A percentile compares a stretch with the other conserved stretches of the same genome.
Conservation (phyloP, 2,888 invertebrate species). For the Bellardia bayeri region DNA sequence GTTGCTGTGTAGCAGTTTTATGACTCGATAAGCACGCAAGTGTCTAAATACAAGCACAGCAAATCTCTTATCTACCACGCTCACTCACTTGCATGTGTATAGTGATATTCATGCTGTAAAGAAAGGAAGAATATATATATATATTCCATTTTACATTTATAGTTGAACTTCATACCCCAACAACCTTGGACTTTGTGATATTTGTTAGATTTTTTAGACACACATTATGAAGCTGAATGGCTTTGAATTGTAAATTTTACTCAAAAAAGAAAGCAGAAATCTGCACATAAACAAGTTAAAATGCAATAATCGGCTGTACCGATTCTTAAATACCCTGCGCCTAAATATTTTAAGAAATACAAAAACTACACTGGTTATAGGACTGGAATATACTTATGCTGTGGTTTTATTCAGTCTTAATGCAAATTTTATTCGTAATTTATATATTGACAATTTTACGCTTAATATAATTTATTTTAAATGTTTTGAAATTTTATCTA, state of each 20-base stretch:
- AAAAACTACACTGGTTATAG: too few relatives aligned
- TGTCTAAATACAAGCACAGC: neutral
- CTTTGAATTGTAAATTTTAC: conserved; percentile 55
- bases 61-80: neutral
- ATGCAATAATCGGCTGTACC: too few relatives aligned
- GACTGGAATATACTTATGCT: too few relatives aligned
- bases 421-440: too few relatives aligned
- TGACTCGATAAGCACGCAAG: conserved; percentile 39
- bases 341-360: too few relatives aligned
- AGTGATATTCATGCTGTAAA: conserved; percentile 19
- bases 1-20: conserved; percentile 53
- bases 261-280: neutral
- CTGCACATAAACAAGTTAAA: too few relatives aligned
- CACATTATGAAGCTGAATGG: conserved; percentile 42
- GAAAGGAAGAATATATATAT: conserved; percentile 1
- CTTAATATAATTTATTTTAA: too few relatives aligned
- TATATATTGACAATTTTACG: too few relatives aligned
- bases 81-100: neutral
- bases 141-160: conserved; percentile 31
- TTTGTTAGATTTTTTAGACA: conserved; percentile 34
- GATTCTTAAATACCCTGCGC: too few relatives aligned
- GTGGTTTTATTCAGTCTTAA: too few relatives aligned
- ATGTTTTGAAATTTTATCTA: too few relatives aligned
- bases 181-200: conserved; percentile 56
- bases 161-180: conserved; percentile 40